A percentile compares a stretch with the other conserved stretches of the same genome.
Conservation (phyloP, 2,888 invertebrate genomes). For the Digitonthophagus gazella region DNA sequence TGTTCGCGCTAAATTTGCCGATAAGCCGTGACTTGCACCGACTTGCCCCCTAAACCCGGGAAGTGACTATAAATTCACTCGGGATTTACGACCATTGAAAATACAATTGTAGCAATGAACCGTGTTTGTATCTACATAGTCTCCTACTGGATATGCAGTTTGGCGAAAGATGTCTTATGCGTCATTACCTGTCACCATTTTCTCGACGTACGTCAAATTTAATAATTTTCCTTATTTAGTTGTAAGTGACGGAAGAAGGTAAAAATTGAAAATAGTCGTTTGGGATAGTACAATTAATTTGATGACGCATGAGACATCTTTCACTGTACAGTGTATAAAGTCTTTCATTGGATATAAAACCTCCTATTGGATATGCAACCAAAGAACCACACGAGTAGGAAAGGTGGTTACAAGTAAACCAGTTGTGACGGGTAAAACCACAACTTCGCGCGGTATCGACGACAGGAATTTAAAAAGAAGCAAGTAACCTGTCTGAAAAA, state of each 20-base stretch:
- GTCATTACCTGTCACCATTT: too few relatives aligned
- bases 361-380: conserved; percentile 5
- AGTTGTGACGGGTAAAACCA: too few relatives aligned
- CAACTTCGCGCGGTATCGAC: neutral
- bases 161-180: too few relatives aligned
- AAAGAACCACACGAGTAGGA: neutral
- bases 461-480: conserved; percentile 10
- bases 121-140: too few relatives aligned
- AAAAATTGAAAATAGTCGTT: too few relatives aligned
- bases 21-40: conserved; percentile 9
- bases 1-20: conserved; percentile 16
- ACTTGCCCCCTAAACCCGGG: neutral
- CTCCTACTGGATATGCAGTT: too few relatives aligned
- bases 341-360: neutral
- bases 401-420: neutral
- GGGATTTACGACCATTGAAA: neutral
- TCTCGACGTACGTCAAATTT: too few relatives aligned
- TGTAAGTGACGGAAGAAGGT: too few relatives aligned
- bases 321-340: too few relatives aligned
- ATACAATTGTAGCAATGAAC: neutral
- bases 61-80: neutral
- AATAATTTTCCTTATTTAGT: too few relatives aligned
- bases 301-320: too few relatives aligned
- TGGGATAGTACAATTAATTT: too few relatives aligned
- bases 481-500: conserved; percentile 8